phyloP scores from a whole-genome alignment of 2,113 vertebrate genomes.

The Xenopus laevis region DNA sequence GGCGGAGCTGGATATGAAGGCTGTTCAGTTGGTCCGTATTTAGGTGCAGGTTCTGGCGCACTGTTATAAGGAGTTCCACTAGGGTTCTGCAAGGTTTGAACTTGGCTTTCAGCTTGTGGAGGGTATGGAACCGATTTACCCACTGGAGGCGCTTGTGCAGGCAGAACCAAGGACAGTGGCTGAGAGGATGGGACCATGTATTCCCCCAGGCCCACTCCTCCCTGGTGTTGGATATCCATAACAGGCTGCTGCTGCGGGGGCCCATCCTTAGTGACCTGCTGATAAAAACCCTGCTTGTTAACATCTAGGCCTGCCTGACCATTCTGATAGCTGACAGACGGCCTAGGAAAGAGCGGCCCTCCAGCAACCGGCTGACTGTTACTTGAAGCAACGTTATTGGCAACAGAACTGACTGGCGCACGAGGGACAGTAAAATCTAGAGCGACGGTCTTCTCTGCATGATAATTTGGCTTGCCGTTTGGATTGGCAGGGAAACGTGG shows the following conservation, averaged over 20 bases:
- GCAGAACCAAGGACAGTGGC: conserved; percentile 30
- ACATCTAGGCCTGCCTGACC: conserved; percentile 43
- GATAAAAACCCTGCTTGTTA: conserved; percentile 76
- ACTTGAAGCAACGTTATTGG: conserved; percentile 46
- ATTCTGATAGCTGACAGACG: conserved; percentile 36
- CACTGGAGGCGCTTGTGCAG: conserved; percentile 46
- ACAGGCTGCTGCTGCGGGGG: conserved; percentile 55
- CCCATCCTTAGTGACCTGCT: conserved; percentile 85
- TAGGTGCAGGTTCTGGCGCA: no score
- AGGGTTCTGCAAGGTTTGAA: conserved; percentile 26
- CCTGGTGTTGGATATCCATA: conserved; percentile 51
- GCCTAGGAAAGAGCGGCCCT: conserved; percentile 49
- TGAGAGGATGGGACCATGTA: conserved; percentile 45
- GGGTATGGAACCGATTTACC: conserved; percentile 37
- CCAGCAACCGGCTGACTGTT: conserved; percentile 47
- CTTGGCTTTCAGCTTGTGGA: conserved; percentile 46
- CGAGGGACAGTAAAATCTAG: conserved; percentile 78
- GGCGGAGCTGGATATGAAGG: fast-evolving
- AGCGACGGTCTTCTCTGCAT: conserved; percentile 54
- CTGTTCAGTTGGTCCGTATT: conserved; percentile 47
- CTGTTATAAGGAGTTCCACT: conserved; percentile 48
- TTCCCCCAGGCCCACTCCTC: conserved; percentile 45
- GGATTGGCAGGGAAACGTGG: neutral
- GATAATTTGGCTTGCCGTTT: conserved; percentile 18
- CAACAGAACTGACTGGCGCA: conserved; percentile 60